These are phyloP conservation scores for Dufourea novaeangliae DNA, from an alignment of 1,140 invertebrate genomes.

Conservation along the genomic window DNA sequence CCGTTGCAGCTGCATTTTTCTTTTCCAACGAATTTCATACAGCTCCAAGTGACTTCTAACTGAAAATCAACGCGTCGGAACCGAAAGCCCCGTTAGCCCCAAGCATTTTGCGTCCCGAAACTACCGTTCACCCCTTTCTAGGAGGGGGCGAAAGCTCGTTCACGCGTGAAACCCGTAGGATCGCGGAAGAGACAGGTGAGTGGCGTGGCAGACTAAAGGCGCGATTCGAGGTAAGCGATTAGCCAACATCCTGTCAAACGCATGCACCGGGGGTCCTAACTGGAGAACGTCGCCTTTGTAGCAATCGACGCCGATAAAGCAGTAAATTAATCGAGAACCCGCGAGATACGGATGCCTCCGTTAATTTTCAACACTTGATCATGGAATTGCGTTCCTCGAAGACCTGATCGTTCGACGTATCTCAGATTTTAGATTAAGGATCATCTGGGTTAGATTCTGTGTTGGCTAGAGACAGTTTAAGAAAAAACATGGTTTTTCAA, in stretches of 20 bases:
- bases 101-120: constrained; percentile 1
- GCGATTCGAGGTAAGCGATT: constrained; percentile 51
- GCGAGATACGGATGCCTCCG: not conserved
- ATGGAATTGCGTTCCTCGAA: not conserved
- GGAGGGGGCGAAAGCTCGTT: not conserved
- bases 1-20: too few species aligned
- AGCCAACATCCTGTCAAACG: constrained; percentile 55
- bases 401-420: not conserved
- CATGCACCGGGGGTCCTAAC: constrained; percentile 10
- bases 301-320: constrained; percentile 33
- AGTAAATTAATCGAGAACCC: constrained; percentile 26
- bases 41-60: not conserved
- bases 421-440: too few species aligned
- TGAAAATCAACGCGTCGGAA: constrained; percentile 18
- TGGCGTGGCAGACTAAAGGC: constrained; percentile 40
- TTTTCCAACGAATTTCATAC: not conserved
- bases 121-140: not conserved
- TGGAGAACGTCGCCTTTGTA: constrained; percentile 25
- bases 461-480: too few species aligned
- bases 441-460: too few species aligned
- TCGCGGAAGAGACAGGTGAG: constrained; percentile 45
- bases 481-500: too few species aligned
- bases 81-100: not conserved
- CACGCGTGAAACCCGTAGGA: constrained; percentile 36
- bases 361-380: constrained; percentile 2